Base-by-base conservation (phyloP, 2,888 invertebrate species). In the Sthenelais limicola region DNA sequence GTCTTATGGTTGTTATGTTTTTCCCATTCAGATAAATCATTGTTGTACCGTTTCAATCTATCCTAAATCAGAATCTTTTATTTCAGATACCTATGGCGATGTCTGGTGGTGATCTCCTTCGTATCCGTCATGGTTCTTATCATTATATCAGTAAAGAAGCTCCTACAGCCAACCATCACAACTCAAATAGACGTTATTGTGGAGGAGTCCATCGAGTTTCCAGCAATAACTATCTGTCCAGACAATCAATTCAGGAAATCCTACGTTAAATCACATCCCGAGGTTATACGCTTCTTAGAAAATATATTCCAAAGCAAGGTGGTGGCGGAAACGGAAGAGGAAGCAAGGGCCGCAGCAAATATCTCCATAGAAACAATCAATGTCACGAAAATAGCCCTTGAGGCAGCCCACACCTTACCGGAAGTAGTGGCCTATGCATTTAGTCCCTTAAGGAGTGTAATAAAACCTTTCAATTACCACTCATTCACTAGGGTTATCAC, bases 91-190 rank as follows among this genome's bases (percentile, higher is more conserved):
- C 30, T 56, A 33, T 56, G 56, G 56, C 28, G 56, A 3, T 28
- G 28, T 9, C 15, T 56, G 30, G 56, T 56, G 32, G 21, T 56
- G 32, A 56, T 32, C 30, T 56, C 56, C 56, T 56, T 56, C 30
- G 56, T 33, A 32, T 56, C 56, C 5, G 56, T 56, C 32, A 56
- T 56, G 56, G 21, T 56, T n/a, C 56, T 56, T 33, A 56, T 56
- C 56, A 56, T 56, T 33, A 56, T 56, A 32, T 56, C 56, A 28
- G 56, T 56, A 3, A 56, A 56, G 56, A 56, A 56, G 56, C 56
- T 56, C n/a, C 56, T 56, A 7, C 32, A 56, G 30, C 56, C 56
- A 18, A 56, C 56, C 56, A 56, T 56, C 30, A 56, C 56, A 32
- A 56, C 56, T 3, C 56, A 56, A 21, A 56, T 56, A 5, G 56